Conservation (phyloP, 2,888 invertebrate genomes). For the Chymomyza procnemis region DNA sequence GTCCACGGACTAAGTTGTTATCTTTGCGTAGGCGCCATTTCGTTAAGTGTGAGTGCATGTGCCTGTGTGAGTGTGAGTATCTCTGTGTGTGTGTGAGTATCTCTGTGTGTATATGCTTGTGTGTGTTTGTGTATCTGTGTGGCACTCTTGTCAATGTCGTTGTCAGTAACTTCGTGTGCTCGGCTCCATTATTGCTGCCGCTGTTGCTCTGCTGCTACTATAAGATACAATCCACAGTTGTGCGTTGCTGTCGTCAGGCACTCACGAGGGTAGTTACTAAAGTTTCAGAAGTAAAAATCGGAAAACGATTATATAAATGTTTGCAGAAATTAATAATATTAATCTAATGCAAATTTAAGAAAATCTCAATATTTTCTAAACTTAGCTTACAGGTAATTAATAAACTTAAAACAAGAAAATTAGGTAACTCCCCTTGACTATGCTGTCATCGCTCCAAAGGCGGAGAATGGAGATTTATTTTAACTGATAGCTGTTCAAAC, state of each 20-base stretch:
- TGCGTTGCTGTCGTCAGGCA: neutral
- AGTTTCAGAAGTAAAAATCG: too few relatives aligned
- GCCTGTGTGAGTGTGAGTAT: neutral
- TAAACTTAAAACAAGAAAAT: too few relatives aligned
- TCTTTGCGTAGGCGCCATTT: constrained; percentile 36
- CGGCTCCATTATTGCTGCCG: constrained; percentile 16
- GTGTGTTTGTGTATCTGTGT: constrained; percentile 14
- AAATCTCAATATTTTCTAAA: too few relatives aligned
- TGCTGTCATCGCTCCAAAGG: too few relatives aligned
- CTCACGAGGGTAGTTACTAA: too few relatives aligned
- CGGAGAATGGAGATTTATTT: too few relatives aligned
- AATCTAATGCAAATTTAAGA: too few relatives aligned
- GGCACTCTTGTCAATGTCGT: constrained; percentile 24
- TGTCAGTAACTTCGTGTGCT: constrained; percentile 19
- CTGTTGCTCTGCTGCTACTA: constrained; percentile 21
- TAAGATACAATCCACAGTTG: constrained; percentile 45
- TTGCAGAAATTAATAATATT: too few relatives aligned
- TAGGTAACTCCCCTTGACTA: too few relatives aligned
- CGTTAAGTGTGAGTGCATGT: neutral
- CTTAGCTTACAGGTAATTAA: too few relatives aligned
- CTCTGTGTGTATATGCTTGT: constrained; percentile 13
- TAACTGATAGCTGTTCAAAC: too few relatives aligned
- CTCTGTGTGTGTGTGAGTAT: neutral
- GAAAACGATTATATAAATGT: too few relatives aligned
- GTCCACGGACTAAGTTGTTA: constrained; percentile 29